Evolutionary conservation across 1,140 invertebrate genomes (phyloP), one percentile per base, ranked within the genome.

Genomic region (Drosophila kanapiae): DNA sequence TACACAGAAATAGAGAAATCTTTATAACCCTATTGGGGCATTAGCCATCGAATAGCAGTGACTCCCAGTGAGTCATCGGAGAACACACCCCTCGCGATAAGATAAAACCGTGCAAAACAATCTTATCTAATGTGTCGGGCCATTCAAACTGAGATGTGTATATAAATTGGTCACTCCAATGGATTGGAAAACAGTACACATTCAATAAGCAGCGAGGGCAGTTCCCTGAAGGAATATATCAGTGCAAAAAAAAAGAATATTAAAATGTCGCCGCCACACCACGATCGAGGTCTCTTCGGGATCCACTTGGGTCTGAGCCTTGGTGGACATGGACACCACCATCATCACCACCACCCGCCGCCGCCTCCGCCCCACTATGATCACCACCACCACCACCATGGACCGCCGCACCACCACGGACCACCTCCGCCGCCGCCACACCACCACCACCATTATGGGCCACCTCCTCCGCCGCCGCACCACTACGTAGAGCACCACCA

Each of bases 281-380:
- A 76, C 70, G 53, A 86, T 16, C 60, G 87, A 42, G 80, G 83
- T 40, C 69, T 88, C 10, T 87, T 88, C n/a, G 84, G 84, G 47
- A 84, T 87, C 38, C 80, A 83, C 5, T 29, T 87, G 8, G 84
- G 84, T 4, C 27, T 87, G 56, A 53, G 62, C 33, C 13, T 87
- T 53, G 84, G 83, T 13, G 71, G 75, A 7, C 65, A 79, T 35
- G 60, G 63, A 31, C 62, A 75, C 14, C 27, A 51, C 3, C 48
- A 82, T 14, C 74, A 78, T n/a, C 64, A 78, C 10, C 77, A 84
- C 23, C 71, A 61, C 60, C 40, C 75, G 42, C 54, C 82, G 60
- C 59, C 75, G 7, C 74, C 82, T 14, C 58, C 72, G 9, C 67
- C 38, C 2, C 53, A 56, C 18, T 56, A 38, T 8, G 65, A 82